Percentiles rank a stretch among this genome's conserved stretches.
Evolutionary conservation across 2,113 vertebrate genomes (phyloP).

Genomic region (Hucho hucho): DNA sequence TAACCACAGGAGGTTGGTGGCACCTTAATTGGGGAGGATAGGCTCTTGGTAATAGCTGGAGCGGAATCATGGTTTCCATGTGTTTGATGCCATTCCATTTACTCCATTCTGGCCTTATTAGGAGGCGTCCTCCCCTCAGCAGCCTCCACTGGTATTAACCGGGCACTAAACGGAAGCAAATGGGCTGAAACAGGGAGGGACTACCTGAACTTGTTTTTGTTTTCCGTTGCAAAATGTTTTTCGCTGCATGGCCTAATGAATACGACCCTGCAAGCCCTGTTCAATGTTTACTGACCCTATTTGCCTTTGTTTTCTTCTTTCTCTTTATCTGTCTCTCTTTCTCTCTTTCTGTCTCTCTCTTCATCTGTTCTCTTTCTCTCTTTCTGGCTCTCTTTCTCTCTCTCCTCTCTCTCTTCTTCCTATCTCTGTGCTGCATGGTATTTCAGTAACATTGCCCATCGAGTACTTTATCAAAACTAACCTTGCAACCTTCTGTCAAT

Average conservation of each 20-base stretch:
- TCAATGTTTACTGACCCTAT: constrained; percentile 29
- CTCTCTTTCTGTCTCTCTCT: constrained; percentile 20
- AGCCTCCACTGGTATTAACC: too few relatives aligned
- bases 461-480: constrained; percentile 56
- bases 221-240: too few relatives aligned
- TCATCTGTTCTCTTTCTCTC: constrained; percentile 11
- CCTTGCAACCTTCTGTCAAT: constrained; percentile 42
- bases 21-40: too few relatives aligned
- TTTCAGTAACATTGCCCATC: constrained; percentile 46
- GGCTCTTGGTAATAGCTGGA: too few relatives aligned
- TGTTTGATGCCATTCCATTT: too few relatives aligned
- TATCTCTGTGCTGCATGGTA: constrained; percentile 62
- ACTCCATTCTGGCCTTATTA: too few relatives aligned
- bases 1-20: background rate
- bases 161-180: too few relatives aligned
- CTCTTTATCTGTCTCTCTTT: constrained; percentile 36
- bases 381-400: constrained; percentile 38
- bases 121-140: too few relatives aligned
- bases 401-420: constrained; percentile 29
- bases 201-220: too few relatives aligned
- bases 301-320: constrained; percentile 44
- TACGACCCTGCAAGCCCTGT: constrained; percentile 25
- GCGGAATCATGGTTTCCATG: too few relatives aligned
- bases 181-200: too few relatives aligned
- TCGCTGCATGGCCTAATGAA: too few relatives aligned